Percentiles rank a stretch among this genome's conserved stretches.
Conservation (phyloP, 2,797 vertebrate genomes). For the Enteromius treurensis region DNA sequence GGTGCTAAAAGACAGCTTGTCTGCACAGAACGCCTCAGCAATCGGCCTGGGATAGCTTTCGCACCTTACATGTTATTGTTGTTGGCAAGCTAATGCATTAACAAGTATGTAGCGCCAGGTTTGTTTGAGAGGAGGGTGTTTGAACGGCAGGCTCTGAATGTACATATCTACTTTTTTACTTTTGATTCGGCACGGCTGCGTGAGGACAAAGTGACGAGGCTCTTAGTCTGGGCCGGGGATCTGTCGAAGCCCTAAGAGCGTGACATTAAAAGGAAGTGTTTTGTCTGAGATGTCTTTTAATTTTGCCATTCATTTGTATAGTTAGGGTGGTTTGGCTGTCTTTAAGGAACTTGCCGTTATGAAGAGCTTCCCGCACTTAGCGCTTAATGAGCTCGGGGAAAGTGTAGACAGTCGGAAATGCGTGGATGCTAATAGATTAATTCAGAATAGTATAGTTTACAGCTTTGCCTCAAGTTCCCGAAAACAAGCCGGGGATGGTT, state of each 20-base stretch:
- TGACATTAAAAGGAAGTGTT: slow-evolving; percentile 49
- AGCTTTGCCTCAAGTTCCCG: slow-evolving; percentile 40
- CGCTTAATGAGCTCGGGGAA: slow-evolving; percentile 45
- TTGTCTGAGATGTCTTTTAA: slow-evolving; percentile 51
- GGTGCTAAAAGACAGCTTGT: slow-evolving; percentile 56
- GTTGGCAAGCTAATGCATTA: slow-evolving; percentile 65
- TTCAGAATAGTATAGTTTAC: slow-evolving; percentile 44
- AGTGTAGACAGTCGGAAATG: slow-evolving; percentile 24
- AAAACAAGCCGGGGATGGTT: slow-evolving; percentile 17
- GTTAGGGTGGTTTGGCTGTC: slow-evolving; percentile 36
- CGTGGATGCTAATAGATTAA: slow-evolving; percentile 42
- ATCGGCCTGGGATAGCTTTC: slow-evolving; percentile 54
- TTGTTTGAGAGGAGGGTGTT: slow-evolving; percentile 49
- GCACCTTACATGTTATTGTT: slow-evolving; percentile 65
- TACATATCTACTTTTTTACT: slow-evolving; percentile 53
- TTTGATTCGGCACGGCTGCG: slow-evolving; percentile 17
- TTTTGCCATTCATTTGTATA: slow-evolving; percentile 51
- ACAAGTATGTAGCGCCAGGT: slow-evolving; percentile 56
- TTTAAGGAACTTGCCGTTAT: slow-evolving; percentile 42
- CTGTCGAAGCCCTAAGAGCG: slow-evolving; percentile 33
- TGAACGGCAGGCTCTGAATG: slow-evolving; percentile 41
- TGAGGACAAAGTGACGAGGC: slow-evolving; percentile 25
- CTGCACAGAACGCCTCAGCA: slow-evolving; percentile 47
- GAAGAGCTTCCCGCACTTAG: slow-evolving; percentile 37
- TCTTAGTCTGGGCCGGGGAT: slow-evolving; percentile 32